Base-by-base conservation (phyloP, 2,797 vertebrate species). In the Anguilla megastoma region DNA sequence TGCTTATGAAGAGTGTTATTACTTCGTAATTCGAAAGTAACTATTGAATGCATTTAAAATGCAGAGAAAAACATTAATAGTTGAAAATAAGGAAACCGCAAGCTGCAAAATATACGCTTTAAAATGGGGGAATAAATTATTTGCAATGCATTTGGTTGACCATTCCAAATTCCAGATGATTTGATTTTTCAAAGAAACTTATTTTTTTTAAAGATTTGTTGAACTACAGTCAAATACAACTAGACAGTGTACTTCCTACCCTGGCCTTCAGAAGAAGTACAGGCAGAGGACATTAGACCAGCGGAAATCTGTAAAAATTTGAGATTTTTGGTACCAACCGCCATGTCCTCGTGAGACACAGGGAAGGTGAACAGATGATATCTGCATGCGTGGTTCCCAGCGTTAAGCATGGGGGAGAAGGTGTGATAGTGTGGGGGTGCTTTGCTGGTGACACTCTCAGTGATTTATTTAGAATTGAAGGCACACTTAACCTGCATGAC, bases 11-110 rank as follows among this genome's bases (percentile, higher is more conserved):
- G 85, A 56, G 30, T 80, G 18, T 86, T 69, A 41, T 52, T 36
- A 21, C 33, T 83, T 86, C 27, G 45, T 33, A 83, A 48, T 86
- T 36, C 33, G 24, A 54, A 86, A 82, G 54, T 36, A 58, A 86
- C 18, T 14, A 79, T 85, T 80, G 36, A 52, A 86, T 88, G 48
- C 85, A 80, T 48, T 82, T 48, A n/a, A 45, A 50, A 50, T 36
- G 30, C 33, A 18, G 21, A 18, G 12, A 79, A 82, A 48, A 24
- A 50, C 8, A 48, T 24, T 48, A 50, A 82, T 50, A 82, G 36
- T 21, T 79, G 14, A 82, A n/a, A 48, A n/a, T 82, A 24, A 50
- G 41, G n/a, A 79, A 79, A n/a, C 24, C 6, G 8, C 8, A 50
- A n/a, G 41, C 21, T 8, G n/a, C 8, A 79, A 16, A 9, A 10